phyloP scores from a whole-genome alignment of 2,797 vertebrate genomes.

The Peromyscus melanophrys region DNA sequence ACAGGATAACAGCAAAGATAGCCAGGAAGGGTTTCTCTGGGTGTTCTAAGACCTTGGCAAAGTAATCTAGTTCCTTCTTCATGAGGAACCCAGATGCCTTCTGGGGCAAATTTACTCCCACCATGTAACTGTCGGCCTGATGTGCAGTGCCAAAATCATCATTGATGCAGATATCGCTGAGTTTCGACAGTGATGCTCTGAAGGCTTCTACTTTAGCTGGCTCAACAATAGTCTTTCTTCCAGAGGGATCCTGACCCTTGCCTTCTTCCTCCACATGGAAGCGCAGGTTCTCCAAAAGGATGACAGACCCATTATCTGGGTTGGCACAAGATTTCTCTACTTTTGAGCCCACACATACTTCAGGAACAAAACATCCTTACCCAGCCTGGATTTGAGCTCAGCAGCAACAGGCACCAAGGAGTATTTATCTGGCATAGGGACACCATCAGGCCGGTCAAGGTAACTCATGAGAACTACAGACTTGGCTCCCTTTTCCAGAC shows the following conservation, averaged over 20 bases:
- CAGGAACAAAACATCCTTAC: conserved; percentile 94
- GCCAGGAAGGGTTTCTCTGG: conserved; percentile 97
- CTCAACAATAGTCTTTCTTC: conserved; percentile 96
- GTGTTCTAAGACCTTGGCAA: conserved; percentile 97
- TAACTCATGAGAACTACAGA: conserved; percentile 98
- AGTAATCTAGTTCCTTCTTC: conserved; percentile 99
- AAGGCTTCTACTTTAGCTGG: conserved; percentile 93
- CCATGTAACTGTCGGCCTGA: conserved; percentile 98
- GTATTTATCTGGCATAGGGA: conserved; percentile 96
- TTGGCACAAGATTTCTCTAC: conserved; percentile 94
- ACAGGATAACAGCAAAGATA: conserved; percentile 93
- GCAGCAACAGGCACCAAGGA: conserved; percentile 94
- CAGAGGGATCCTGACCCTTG: conserved; percentile 96
- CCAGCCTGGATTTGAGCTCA: conserved; percentile 91
- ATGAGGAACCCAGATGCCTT: conserved; percentile 98
- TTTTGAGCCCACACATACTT: conserved; percentile 97
- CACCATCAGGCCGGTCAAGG: conserved; percentile 97
- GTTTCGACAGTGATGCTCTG: conserved; percentile 96
- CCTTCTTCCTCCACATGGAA: conserved; percentile 99
- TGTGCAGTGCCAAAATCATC: conserved; percentile 98
- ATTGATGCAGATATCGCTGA: conserved; percentile 97
- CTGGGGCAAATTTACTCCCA: conserved; percentile 95
- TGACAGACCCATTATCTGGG: conserved; percentile 93
- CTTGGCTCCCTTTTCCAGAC: conserved; percentile 95
- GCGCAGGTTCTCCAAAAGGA: conserved; percentile 97